Conservation (phyloP, 2,888 invertebrate species). For the Leptopilina syphax region DNA sequence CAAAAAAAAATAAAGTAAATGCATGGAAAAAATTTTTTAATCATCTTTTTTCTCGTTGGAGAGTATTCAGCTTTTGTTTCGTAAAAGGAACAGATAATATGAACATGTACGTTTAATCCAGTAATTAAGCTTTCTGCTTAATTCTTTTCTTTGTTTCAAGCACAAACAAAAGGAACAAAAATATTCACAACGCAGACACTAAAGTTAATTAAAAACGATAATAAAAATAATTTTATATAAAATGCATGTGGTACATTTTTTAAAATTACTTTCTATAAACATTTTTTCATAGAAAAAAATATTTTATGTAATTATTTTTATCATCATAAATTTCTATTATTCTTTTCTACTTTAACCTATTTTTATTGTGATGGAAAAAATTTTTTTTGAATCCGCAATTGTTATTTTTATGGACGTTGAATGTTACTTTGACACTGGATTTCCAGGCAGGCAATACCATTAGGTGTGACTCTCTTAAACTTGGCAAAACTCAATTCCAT, state of each 20-base stretch:
- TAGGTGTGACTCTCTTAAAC: slow-evolving; percentile 62
- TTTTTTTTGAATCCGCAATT: slow-evolving; percentile 49
- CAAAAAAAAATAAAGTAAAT: too few relatives aligned
- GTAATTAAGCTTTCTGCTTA: slow-evolving; percentile 5
- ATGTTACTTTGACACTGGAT: slow-evolving; percentile 55
- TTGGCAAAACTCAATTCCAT: slow-evolving; percentile 67
- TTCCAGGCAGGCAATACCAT: slow-evolving; percentile 67
- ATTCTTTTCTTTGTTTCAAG: not conserved
- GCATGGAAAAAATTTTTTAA: too few relatives aligned
- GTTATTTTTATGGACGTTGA: slow-evolving; percentile 61
- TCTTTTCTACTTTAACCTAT: too few relatives aligned
- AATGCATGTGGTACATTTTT: too few relatives aligned
- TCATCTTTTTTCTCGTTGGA: not conserved
- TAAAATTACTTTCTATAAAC: too few relatives aligned
- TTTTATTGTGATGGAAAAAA: slow-evolving; percentile 2
- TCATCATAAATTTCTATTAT: too few relatives aligned
- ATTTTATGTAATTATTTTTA: too few relatives aligned
- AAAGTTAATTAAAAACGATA: slow-evolving; percentile 12
- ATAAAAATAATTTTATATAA: not conserved
- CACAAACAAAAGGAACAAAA: not conserved
- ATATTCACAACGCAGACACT: not conserved
- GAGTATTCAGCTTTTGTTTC: not conserved
- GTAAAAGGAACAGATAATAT: not conserved
- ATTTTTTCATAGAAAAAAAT: too few relatives aligned
- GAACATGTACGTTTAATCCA: slow-evolving; percentile 4